Conservation (phyloP, 2,888 invertebrate genomes). For the Drosophila kuntzei region DNA sequence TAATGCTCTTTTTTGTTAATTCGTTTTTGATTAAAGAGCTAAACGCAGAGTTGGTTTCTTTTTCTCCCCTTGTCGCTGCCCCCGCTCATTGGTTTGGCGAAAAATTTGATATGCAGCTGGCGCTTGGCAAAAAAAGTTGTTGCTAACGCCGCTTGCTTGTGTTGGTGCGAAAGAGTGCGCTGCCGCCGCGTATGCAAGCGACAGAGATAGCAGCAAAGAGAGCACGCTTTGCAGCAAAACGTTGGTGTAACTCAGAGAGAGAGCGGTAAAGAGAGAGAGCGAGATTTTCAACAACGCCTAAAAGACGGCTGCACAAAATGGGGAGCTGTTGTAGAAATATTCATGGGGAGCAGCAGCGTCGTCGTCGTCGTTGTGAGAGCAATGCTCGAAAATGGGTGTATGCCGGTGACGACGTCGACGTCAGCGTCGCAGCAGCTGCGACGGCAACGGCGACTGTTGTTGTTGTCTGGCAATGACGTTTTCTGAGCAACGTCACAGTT, state of each 20-base stretch:
- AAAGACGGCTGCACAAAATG: slow-evolving; percentile 62
- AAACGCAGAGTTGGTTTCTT: neutral
- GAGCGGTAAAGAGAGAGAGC: slow-evolving; percentile 15
- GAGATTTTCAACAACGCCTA: slow-evolving; percentile 67
- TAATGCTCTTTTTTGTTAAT: neutral
- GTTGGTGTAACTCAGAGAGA: slow-evolving; percentile 51
- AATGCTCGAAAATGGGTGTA: slow-evolving; percentile 81
- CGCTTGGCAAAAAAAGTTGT: slow-evolving; percentile 72
- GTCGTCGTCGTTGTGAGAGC: slow-evolving; percentile 23
- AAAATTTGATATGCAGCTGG: slow-evolving; percentile 21
- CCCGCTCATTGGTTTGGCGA: slow-evolving; percentile 39
- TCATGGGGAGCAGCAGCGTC: slow-evolving; percentile 31
- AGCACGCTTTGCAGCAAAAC: slow-evolving; percentile 40
- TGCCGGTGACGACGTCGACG: slow-evolving; percentile 54
- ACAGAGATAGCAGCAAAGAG: slow-evolving; percentile 24
- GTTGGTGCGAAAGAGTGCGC: slow-evolving; percentile 62
- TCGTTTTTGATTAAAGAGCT: neutral
- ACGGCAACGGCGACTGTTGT: slow-evolving; percentile 13
- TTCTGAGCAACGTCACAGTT: slow-evolving; percentile 56
- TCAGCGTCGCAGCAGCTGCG: slow-evolving; percentile 13
- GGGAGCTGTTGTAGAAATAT: slow-evolving; percentile 50
- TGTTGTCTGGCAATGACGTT: slow-evolving; percentile 60
- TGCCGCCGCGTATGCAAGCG: slow-evolving; percentile 18
- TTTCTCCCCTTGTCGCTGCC: neutral
- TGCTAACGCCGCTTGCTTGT: slow-evolving; percentile 81